A percentile compares a stretch with the other conserved stretches of the same genome.
These are phyloP conservation scores for Steatornis caripensis DNA, from an alignment of 2,113 vertebrate genomes.

Conservation along the genomic window DNA sequence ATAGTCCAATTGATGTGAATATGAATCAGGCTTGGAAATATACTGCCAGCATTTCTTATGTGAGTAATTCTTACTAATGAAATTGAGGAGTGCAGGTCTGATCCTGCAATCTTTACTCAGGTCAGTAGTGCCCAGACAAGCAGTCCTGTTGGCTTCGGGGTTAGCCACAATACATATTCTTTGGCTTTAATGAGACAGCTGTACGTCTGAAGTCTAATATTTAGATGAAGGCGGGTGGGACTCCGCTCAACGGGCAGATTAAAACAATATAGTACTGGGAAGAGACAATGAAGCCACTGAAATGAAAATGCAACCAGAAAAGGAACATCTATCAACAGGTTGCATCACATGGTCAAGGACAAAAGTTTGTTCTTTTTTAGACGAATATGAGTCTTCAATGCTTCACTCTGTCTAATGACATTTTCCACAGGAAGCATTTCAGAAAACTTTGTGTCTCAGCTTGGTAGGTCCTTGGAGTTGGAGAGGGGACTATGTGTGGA, in stretches of 20 bases:
- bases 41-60: slow-evolving; percentile 8
- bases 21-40: slow-evolving; percentile 53
- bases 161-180: neutral
- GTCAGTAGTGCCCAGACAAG: slow-evolving; percentile 42
- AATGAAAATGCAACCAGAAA: neutral
- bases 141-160: slow-evolving; percentile 20
- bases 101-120: slow-evolving; percentile 49
- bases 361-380: neutral
- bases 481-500: neutral
- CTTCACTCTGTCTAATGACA: neutral
- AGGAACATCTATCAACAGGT: neutral
- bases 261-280: neutral
- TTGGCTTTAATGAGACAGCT: slow-evolving; percentile 23
- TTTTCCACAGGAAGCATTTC: neutral
- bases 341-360: neutral
- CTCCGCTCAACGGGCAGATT: neutral
- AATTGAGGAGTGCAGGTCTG: slow-evolving; percentile 33
- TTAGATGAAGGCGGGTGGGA: neutral
- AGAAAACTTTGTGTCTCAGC: neutral
- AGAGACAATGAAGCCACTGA: neutral
- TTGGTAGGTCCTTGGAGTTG: neutral
- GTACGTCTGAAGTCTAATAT: neutral
- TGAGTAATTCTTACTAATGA: slow-evolving; percentile 55
- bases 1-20: slow-evolving; percentile 1
- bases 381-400: neutral